Evolutionary conservation across 2,888 invertebrate genomes (phyloP).

Genomic region (Pandemis heparana): DNA sequence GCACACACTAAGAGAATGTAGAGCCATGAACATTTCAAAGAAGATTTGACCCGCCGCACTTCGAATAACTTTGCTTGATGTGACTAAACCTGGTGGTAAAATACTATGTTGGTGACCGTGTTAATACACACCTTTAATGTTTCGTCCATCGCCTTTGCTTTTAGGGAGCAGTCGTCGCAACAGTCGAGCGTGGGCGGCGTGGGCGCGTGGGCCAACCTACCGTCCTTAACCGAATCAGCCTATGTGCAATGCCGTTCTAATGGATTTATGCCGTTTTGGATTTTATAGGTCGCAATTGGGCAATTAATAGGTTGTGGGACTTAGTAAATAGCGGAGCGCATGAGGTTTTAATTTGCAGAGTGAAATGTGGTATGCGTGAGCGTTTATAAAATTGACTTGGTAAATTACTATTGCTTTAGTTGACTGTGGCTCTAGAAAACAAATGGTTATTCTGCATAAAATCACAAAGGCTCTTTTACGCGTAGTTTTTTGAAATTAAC

Average conservation of each 20-base stretch:
- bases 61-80: too few relatives aligned
- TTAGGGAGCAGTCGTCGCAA: conserved; percentile 9
- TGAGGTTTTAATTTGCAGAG: conserved; percentile 10
- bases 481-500: too few relatives aligned
- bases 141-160: conserved; percentile 1
- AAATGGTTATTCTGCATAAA: too few relatives aligned
- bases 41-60: too few relatives aligned
- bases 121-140: too few relatives aligned
- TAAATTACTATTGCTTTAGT: background rate
- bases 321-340: conserved; percentile 19
- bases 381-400: background rate
- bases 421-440: too few relatives aligned
- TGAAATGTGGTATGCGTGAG: background rate
- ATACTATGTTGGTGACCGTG: too few relatives aligned
- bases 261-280: conserved; percentile 39
- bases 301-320: conserved; percentile 66
- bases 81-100: too few relatives aligned
- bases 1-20: too few relatives aligned
- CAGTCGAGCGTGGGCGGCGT: conserved; percentile 50
- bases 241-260: background rate
- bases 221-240: conserved; percentile 2
- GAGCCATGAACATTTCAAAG: too few relatives aligned
- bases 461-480: too few relatives aligned
- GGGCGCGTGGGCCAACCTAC: conserved; percentile 53
- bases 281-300: conserved; percentile 65